Conservation (phyloP, 2,888 invertebrate species). For the Spialia ferax region DNA sequence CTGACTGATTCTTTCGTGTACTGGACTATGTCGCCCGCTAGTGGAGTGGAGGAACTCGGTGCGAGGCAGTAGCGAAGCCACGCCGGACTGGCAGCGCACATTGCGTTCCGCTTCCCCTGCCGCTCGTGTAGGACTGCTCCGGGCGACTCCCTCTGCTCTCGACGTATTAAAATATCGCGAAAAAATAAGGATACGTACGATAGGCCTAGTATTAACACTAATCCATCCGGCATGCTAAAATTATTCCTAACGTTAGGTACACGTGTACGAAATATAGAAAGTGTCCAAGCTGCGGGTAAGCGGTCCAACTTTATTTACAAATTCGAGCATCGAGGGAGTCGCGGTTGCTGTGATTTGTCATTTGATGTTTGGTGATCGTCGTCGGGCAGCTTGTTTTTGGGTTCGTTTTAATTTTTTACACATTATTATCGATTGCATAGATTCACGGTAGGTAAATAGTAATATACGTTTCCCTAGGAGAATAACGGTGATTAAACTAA, state of each 20-base stretch:
- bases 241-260: slow-evolving; percentile 58
- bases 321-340: slow-evolving; percentile 58
- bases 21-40: not conserved
- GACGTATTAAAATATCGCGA: slow-evolving; percentile 12
- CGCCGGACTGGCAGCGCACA: not conserved
- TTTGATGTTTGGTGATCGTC: not conserved
- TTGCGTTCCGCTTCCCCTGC: not conserved
- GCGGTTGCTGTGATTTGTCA: slow-evolving; percentile 62
- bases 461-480: slow-evolving; percentile 32
- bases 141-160: slow-evolving; percentile 18
- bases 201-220: slow-evolving; percentile 64
- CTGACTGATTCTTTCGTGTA: not conserved
- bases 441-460: slow-evolving; percentile 23
- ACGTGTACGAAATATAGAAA: slow-evolving; percentile 73
- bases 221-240: slow-evolving; percentile 57
- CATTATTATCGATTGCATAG: slow-evolving; percentile 15
- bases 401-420: slow-evolving; percentile 11
- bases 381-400: slow-evolving; percentile 1
- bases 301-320: slow-evolving; percentile 75
- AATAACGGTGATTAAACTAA: slow-evolving; percentile 32
- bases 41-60: slow-evolving; percentile 20
- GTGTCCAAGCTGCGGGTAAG: slow-evolving; percentile 77
- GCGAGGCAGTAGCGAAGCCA: slow-evolving; percentile 16
- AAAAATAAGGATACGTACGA: slow-evolving; percentile 38
- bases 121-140: not conserved